Evolutionary conservation across 2,113 vertebrate genomes (phyloP).

Genomic region (Oreotragus oreotragus): DNA sequence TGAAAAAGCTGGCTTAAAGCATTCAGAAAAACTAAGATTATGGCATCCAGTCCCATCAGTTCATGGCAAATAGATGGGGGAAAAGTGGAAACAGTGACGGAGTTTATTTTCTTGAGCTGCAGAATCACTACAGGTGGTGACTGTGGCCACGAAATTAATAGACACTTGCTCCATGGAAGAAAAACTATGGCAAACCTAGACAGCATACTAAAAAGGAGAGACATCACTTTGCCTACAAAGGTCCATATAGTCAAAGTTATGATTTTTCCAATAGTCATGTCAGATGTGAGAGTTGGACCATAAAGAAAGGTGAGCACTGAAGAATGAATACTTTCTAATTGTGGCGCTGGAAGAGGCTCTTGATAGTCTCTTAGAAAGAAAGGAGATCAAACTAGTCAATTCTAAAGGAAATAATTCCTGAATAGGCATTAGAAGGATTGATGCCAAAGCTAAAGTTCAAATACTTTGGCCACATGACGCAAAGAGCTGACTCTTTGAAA

Average conservation of each 20-base stretch:
- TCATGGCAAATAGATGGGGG: neutral
- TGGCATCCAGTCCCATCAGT: neutral
- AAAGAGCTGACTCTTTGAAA: neutral
- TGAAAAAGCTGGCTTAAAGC: neutral
- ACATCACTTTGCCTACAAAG: neutral
- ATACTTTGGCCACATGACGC: neutral
- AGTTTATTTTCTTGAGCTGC: neutral
- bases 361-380: neutral
- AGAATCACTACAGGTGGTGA: neutral
- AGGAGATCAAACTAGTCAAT: neutral
- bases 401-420: neutral
- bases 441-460: neutral
- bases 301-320: neutral
- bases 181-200: neutral
- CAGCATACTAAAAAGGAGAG: no score
- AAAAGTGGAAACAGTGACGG: neutral
- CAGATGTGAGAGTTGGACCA: neutral
- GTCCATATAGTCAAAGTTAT: neutral
- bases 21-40: neutral
- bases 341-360: neutral
- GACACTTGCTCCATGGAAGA: neutral
- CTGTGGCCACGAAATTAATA: neutral
- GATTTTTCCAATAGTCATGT: neutral
- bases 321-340: fast-evolving
- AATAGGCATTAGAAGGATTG: neutral